Conservation (phyloP, 2,888 invertebrate genomes). For the Pandemis corylana region DNA sequence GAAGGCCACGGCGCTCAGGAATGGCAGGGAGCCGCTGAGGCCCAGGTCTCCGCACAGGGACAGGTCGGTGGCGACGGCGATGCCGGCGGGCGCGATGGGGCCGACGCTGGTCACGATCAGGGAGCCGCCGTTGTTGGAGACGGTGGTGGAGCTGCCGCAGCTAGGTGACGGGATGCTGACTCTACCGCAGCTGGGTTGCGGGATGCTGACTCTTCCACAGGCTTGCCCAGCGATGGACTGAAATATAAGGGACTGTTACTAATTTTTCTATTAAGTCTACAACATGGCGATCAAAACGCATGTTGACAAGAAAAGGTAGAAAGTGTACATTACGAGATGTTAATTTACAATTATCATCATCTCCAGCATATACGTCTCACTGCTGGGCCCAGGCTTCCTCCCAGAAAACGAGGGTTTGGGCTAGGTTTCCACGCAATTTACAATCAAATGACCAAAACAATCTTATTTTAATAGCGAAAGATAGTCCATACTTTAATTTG, state of each 20-base stretch:
- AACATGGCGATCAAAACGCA: too few relatives aligned
- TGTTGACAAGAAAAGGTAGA: too few relatives aligned
- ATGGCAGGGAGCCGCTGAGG: constrained; percentile 17
- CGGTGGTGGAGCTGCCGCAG: constrained; percentile 13
- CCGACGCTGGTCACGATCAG: constrained; percentile 47
- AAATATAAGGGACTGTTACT: neutral
- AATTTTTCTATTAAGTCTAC: too few relatives aligned
- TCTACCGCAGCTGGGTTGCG: constrained; percentile 42
- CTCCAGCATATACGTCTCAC: too few relatives aligned
- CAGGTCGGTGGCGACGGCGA: constrained; percentile 47
- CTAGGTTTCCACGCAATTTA: too few relatives aligned
- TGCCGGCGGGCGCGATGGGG: constrained; percentile 45
- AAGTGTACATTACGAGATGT: too few relatives aligned
- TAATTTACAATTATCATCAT: too few relatives aligned
- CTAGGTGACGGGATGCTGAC: constrained; percentile 43
- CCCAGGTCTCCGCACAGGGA: neutral
- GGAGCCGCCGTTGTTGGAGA: constrained; percentile 4
- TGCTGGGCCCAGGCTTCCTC: neutral
- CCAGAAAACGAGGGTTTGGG: too few relatives aligned
- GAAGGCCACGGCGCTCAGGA: constrained; percentile 21
- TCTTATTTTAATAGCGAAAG: neutral
- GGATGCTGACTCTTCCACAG: constrained; percentile 47
- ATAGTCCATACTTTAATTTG: neutral
- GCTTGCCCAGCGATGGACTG: constrained; percentile 41
- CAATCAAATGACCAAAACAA: neutral